Percentiles rank a stretch among this genome's conserved stretches.
Evolutionary conservation across 2,888 invertebrate species (phyloP).

Genomic region (Cistogaster globosa): DNA sequence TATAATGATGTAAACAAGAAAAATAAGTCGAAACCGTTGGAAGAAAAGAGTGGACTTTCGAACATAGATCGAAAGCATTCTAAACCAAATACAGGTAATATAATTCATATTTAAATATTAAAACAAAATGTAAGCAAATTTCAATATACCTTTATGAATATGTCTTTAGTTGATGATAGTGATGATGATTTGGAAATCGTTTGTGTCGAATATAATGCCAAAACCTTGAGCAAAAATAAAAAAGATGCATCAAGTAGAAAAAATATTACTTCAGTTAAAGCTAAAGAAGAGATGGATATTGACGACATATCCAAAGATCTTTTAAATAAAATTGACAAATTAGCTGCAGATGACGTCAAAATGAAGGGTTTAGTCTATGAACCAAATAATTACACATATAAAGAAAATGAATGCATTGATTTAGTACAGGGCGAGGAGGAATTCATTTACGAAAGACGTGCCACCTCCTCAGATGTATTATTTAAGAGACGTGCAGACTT

Average conservation of each 20-base stretch:
- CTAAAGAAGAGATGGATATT: not conserved
- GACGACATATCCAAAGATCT: constrained; percentile 40
- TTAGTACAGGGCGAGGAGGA: not conserved
- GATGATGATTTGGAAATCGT: constrained; percentile 65
- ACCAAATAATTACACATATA: constrained; percentile 44
- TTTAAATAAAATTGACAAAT: constrained; percentile 56
- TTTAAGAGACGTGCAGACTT: constrained; percentile 63
- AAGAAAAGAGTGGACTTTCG: not conserved
- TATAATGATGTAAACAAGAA: not conserved
- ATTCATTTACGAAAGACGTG: not conserved
- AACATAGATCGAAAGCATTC: not conserved
- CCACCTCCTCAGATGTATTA: not conserved
- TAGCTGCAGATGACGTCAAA: constrained; percentile 34
- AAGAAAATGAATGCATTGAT: not conserved
- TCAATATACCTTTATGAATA: not conserved
- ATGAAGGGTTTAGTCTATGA: not conserved
- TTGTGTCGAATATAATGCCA: constrained; percentile 25
- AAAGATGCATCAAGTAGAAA: not conserved
- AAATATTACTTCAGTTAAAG: not conserved
- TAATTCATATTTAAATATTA: not conserved
- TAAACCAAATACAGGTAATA: constrained; percentile 1
- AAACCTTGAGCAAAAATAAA: not conserved
- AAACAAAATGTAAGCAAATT: not conserved
- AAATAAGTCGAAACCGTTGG: not conserved
- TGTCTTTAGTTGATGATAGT: constrained; percentile 13